These are phyloP conservation scores for Parasteatoda lunata DNA, from an alignment of 2,888 invertebrate species.

Conservation along the genomic window DNA sequence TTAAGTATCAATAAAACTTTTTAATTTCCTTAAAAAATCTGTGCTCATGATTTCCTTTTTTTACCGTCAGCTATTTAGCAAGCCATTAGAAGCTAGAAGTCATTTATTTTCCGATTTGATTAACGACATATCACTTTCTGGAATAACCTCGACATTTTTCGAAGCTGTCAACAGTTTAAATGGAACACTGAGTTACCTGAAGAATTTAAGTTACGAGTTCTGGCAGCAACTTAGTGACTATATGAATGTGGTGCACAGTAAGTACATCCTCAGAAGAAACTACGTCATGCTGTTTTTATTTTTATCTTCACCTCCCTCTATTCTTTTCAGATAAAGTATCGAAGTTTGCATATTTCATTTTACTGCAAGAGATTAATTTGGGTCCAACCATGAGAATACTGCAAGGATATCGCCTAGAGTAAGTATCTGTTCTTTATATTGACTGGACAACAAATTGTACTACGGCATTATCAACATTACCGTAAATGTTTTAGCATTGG, in stretches of 20 bases:
- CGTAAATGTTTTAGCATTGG: no score
- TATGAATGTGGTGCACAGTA: conserved; percentile 22
- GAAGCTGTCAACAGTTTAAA: conserved; percentile 2
- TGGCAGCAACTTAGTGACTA: conserved; percentile 1
- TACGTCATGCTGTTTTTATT: background rate
- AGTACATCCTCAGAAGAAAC: background rate
- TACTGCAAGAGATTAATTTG: conserved; percentile 48
- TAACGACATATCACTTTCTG: conserved; percentile 18
- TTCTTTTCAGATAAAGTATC: conserved; percentile 36
- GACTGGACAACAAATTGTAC: no score
- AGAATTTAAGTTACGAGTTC: background rate
- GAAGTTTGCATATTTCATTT: conserved; percentile 44
- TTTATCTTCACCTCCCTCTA: background rate
- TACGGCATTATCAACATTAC: no score
- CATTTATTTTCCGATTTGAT: conserved; percentile 16
- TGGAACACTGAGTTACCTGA: conserved; percentile 8
- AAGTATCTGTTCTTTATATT: conserved; percentile 14
- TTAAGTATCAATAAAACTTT: no score
- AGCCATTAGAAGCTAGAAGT: conserved; percentile 11
- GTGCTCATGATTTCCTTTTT: background rate
- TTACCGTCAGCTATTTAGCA: conserved; percentile 31
- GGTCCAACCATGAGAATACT: conserved; percentile 36
- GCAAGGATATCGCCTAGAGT: conserved; percentile 27
- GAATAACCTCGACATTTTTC: conserved; percentile 2
- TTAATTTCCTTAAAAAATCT: no score